Percentiles rank a stretch among this genome's conserved stretches.
Conservation (phyloP, 2,797 vertebrate species). For the Enteromius viviparus region DNA sequence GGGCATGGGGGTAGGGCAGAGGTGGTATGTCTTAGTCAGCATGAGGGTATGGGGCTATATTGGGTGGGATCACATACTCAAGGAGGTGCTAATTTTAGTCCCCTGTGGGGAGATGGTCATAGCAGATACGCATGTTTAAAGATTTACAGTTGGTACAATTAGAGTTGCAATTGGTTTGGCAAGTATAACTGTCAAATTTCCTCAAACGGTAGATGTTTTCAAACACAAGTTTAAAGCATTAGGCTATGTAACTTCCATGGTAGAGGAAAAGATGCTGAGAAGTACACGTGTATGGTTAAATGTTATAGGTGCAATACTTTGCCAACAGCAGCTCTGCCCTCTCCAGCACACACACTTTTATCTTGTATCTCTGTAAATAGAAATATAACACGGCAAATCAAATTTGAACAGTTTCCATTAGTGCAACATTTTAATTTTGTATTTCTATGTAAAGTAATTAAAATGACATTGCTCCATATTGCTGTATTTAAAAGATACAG, state of each 20-base stretch:
- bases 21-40: conserved; percentile 75
- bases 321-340: neutral
- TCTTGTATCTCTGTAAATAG: neutral
- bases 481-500: neutral
- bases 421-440: neutral
- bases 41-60: conserved; percentile 64
- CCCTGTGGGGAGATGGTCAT: conserved; percentile 50
- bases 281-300: neutral
- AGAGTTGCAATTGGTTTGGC: neutral
- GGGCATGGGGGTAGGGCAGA: conserved; percentile 58
- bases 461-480: neutral
- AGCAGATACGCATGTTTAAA: conserved; percentile 41
- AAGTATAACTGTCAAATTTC: conserved; percentile 12
- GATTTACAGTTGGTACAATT: conserved; percentile 23
- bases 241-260: neutral
- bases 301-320: neutral
- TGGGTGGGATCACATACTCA: conserved; percentile 62
- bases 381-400: neutral
- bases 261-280: neutral
- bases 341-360: neutral
- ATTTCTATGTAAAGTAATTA: neutral
- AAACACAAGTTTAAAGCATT: neutral
- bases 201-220: neutral
- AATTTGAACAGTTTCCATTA: neutral
- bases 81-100: conserved; percentile 71